These are phyloP conservation scores for Zophobas atratus DNA, from an alignment of 1,140 invertebrate genomes.

Conservation along the genomic window DNA sequence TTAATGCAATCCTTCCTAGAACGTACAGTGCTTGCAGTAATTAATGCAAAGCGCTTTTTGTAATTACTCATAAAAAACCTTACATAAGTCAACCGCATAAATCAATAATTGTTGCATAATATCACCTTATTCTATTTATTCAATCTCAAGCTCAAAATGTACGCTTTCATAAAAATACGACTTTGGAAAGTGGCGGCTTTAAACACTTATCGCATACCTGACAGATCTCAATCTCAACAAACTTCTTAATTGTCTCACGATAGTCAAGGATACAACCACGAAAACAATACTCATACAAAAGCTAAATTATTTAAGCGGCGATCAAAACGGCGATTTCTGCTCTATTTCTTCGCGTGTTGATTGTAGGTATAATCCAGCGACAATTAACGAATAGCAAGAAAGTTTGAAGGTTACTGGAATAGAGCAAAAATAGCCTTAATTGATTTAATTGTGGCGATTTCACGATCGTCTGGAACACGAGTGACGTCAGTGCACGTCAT, in stretches of 20 bases:
- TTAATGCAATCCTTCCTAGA: too few species aligned
- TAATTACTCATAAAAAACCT: not conserved
- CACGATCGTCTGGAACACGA: not conserved
- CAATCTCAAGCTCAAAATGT: not conserved
- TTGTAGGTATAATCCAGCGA: constrained; percentile 4
- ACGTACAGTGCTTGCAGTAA: not conserved
- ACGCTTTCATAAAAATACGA: not conserved
- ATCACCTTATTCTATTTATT: not conserved
- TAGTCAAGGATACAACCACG: not conserved
- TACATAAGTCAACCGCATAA: constrained; percentile 19
- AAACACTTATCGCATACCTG: not conserved
- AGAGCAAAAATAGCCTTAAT: not conserved
- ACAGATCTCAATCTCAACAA: not conserved
- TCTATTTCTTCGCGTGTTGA: constrained; percentile 23
- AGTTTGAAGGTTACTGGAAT: constrained; percentile 29
- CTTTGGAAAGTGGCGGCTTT: not conserved
- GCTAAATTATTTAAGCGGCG: too few species aligned
- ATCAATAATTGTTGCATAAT: constrained; percentile 23
- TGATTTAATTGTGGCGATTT: not conserved
- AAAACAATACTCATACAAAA: not conserved
- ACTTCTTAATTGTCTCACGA: not conserved
- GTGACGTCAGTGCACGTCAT: not conserved
- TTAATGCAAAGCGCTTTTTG: constrained; percentile 1
- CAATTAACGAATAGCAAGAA: constrained; percentile 11
- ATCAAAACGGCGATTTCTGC: constrained; percentile 9